A percentile compares a stretch with the other conserved stretches of the same genome.
phyloP scores from a whole-genome alignment of 2,888 invertebrate genomes.

The Cyrtodaria siliqua region DNA sequence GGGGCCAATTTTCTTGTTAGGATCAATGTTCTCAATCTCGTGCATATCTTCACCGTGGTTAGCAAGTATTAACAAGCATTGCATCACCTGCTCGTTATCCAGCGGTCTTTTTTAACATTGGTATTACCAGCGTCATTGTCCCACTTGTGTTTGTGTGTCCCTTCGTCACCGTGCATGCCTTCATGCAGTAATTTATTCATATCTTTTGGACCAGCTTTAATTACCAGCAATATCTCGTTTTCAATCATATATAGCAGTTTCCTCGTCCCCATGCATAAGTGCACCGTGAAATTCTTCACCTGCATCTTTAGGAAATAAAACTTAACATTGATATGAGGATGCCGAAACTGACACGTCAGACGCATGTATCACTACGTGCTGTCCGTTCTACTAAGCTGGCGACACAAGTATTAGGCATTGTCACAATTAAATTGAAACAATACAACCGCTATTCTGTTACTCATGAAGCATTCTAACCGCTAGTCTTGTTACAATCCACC shows the following conservation, averaged over 20 bases:
- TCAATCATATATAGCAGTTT: conserved; percentile 52
- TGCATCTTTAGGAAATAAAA: conserved; percentile 62
- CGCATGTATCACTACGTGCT: no score
- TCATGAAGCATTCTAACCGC: no score
- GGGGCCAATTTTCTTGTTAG: conserved; percentile 23
- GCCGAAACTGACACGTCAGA: no score
- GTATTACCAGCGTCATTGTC: conserved; percentile 17
- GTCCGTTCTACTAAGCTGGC: no score
- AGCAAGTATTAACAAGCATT: conserved; percentile 67
- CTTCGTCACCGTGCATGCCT: conserved; percentile 54
- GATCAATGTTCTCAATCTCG: not conserved
- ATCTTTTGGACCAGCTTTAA: conserved; percentile 51
- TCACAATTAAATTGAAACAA: no score
- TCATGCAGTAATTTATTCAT: conserved; percentile 61
- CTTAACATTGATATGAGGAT: no score
- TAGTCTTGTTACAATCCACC: no score
- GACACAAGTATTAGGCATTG: no score
- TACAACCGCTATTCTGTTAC: no score
- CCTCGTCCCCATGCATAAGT: conserved; percentile 73
- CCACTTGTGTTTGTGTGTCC: conserved; percentile 33
- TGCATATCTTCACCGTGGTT: conserved; percentile 6
- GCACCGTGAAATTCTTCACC: conserved; percentile 71
- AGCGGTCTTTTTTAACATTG: conserved; percentile 12
- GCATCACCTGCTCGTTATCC: conserved; percentile 62
- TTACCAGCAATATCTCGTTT: conserved; percentile 31